Conservation (phyloP, 2,888 invertebrate genomes). For the Dioctria rufipes region DNA sequence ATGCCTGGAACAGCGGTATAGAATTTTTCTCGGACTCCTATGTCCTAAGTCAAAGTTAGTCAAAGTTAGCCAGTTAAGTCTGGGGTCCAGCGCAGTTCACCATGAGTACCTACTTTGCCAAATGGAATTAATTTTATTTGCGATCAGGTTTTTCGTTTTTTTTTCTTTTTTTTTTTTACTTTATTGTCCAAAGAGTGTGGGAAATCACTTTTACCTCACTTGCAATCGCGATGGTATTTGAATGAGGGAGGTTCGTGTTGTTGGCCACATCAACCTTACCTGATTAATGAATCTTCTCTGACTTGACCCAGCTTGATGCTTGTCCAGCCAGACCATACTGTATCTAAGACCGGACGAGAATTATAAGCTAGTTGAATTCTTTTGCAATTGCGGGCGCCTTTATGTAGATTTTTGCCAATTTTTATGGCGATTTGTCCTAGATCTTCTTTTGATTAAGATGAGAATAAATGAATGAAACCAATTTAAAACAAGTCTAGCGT, state of each 20-base stretch:
- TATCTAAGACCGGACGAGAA: slow-evolving; percentile 6
- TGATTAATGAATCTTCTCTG: slow-evolving; percentile 40
- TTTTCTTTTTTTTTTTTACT: neutral
- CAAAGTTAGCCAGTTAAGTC: neutral
- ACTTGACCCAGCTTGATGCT: slow-evolving; percentile 34
- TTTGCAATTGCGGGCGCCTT: slow-evolving; percentile 12
- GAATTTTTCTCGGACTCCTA: neutral
- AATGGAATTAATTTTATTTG: slow-evolving; percentile 55
- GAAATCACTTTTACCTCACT: slow-evolving; percentile 58
- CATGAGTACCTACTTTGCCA: slow-evolving; percentile 13
- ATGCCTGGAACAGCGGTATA: neutral
- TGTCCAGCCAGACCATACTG: slow-evolving; percentile 4
- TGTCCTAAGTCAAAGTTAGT: neutral
- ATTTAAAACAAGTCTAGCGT: slow-evolving; percentile 17
- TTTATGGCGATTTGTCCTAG: slow-evolving; percentile 45
- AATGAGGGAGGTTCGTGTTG: slow-evolving; percentile 26
- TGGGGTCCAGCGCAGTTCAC: slow-evolving; percentile 11
- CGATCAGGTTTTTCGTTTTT: slow-evolving; percentile 40
- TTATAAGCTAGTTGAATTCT: slow-evolving; percentile 1
- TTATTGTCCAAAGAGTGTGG: slow-evolving; percentile 55
- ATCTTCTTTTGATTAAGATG: slow-evolving; percentile 22
- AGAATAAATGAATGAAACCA: slow-evolving; percentile 22
- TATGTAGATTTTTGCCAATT: slow-evolving; percentile 34
- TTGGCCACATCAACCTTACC: neutral
- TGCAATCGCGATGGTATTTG: slow-evolving; percentile 48